A percentile compares a stretch with the other conserved stretches of the same genome.
Evolutionary conservation across 2,113 vertebrate species (phyloP).

Genomic region (Silurus asotus): DNA sequence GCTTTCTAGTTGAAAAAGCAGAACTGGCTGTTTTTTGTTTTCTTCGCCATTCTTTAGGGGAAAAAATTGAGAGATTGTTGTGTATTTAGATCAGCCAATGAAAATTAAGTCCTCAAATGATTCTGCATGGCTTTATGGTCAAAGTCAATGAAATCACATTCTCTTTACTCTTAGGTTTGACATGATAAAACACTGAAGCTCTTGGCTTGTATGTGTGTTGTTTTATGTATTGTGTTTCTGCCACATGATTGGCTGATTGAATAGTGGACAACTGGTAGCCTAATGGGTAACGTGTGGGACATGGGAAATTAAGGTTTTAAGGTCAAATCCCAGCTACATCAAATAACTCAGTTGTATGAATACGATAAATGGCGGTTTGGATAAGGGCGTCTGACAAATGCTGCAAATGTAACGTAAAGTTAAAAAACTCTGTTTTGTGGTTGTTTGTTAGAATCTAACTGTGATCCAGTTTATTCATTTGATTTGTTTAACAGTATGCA

Average conservation of each 20-base stretch:
- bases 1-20: no score
- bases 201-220: neutral
- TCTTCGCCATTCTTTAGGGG: neutral
- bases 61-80: neutral
- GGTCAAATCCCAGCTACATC: no score
- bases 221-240: neutral
- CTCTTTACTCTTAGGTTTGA: neutral
- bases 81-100: neutral
- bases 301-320: no score
- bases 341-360: no score
- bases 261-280: neutral
- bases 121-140: neutral
- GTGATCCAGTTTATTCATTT: neutral
- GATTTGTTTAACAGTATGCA: neutral
- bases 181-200: neutral
- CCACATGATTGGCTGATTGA: neutral
- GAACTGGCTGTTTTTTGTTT: neutral
- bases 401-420: no score
- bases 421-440: no score
- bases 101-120: neutral
- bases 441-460: no score
- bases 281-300: no score
- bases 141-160: neutral
- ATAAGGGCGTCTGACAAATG: no score
- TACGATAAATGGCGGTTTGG: no score